These are phyloP conservation scores for Heliornis fulica DNA, from an alignment of 2,113 vertebrate genomes.

Conservation along the genomic window DNA sequence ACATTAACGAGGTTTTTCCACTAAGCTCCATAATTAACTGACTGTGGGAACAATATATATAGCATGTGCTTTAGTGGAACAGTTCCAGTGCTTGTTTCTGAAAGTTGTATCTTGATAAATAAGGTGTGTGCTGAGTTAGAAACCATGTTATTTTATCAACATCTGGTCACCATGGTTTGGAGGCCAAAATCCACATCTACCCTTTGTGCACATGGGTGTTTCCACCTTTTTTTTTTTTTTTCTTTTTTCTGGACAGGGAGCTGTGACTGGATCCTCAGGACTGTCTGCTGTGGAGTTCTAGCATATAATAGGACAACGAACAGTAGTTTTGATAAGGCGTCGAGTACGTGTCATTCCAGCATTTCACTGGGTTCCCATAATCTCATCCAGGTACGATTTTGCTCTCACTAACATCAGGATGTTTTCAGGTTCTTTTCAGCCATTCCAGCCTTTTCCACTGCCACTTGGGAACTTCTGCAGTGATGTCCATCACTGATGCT, in stretches of 20 bases:
- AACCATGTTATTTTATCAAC: background rate
- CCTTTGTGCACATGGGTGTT: background rate
- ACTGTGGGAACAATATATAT: background rate
- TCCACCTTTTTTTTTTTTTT: background rate
- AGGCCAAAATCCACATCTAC: background rate
- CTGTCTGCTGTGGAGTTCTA: background rate
- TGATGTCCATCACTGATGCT: background rate
- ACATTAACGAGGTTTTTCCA: background rate
- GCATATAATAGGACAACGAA: background rate
- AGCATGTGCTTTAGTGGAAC: background rate
- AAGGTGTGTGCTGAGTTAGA: background rate
- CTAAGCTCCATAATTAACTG: slow-evolving; percentile 5
- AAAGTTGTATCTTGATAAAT: slow-evolving; percentile 17
- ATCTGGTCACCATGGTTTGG: background rate
- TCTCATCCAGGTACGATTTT: background rate
- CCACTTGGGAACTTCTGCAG: background rate
- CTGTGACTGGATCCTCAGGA: background rate
- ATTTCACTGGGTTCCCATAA: background rate
- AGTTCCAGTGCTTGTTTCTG: background rate
- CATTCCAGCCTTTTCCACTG: background rate
- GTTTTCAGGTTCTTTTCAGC: background rate
- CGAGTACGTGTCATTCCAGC: background rate
- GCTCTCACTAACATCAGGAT: background rate
- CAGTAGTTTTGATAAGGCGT: background rate
- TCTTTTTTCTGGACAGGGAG: background rate